phyloP scores from a whole-genome alignment of 2,113 vertebrate genomes.

The Reinhardtius hippoglossoides region DNA sequence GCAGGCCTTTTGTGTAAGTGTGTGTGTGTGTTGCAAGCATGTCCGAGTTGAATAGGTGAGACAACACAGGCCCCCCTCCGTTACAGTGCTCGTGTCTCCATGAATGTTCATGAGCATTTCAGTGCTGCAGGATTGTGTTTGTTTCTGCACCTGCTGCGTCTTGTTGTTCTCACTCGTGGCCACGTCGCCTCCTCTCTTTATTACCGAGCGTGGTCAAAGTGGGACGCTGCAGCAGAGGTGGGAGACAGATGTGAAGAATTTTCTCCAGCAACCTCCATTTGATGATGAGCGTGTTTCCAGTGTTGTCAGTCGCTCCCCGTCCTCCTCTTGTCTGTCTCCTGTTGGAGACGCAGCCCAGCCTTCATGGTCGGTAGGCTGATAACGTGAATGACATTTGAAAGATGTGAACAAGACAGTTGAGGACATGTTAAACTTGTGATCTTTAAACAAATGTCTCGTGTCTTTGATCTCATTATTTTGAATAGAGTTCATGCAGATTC shows the following conservation, averaged over 20 bases:
- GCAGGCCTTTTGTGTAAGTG: constrained; percentile 22
- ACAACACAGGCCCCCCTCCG: not conserved
- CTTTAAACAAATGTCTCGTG: not conserved
- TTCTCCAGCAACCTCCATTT: no score
- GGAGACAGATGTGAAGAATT: not conserved
- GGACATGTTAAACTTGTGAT: not conserved
- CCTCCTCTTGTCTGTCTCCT: no score
- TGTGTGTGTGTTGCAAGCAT: not conserved
- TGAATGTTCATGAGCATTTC: constrained; percentile 2
- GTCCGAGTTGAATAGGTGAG: constrained; percentile 24
- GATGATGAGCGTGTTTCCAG: not conserved
- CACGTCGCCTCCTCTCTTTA: constrained; percentile 1
- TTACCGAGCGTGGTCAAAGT: not conserved
- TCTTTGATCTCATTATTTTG: no score
- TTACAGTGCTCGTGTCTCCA: not conserved
- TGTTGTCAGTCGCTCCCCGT: no score
- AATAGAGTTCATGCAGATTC: no score
- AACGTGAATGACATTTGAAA: no score
- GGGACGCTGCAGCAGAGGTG: not conserved
- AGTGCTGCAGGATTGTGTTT: not conserved
- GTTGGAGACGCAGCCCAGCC: no score
- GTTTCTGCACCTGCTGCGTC: not conserved
- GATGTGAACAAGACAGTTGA: no score
- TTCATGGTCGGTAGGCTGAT: no score
- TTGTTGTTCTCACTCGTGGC: not conserved